Conservation (phyloP, 2,113 vertebrate species). For the Dunckerocampus dactyliophorus region DNA sequence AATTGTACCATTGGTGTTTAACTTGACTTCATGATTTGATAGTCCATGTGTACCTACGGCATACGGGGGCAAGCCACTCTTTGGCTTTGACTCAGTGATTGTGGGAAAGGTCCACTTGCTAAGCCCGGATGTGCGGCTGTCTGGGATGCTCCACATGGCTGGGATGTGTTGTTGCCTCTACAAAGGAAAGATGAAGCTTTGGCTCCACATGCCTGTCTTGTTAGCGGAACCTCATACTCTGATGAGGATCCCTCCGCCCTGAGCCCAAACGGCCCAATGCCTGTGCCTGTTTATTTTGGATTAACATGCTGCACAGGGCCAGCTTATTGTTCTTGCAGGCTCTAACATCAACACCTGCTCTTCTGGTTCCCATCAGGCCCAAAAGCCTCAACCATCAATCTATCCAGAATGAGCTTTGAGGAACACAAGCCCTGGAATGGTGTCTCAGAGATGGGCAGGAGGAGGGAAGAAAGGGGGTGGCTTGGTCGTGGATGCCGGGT, state of each 20-base stretch:
- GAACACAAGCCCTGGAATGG: constrained; percentile 49
- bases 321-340: constrained; percentile 72
- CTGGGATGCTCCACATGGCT: constrained; percentile 3
- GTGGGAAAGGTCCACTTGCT: constrained; percentile 9
- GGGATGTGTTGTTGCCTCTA: constrained; percentile 24
- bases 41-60: neutral
- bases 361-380: constrained; percentile 57
- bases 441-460: constrained; percentile 37
- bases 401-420: constrained; percentile 54
- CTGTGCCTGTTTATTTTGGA: constrained; percentile 81
- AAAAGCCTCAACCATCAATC: constrained; percentile 52
- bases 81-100: neutral
- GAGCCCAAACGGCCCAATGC: constrained; percentile 68
- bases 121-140: constrained; percentile 1
- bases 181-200: constrained; percentile 34
- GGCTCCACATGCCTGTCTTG: constrained; percentile 36
- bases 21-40: no score
- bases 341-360: constrained; percentile 64
- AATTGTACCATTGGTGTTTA: no score
- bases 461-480: neutral
- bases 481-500: constrained; percentile 22
- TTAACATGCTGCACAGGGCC: constrained; percentile 83
- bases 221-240: constrained; percentile 25
- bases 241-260: constrained; percentile 64
- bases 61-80: neutral